These are phyloP conservation scores for Hafferia zeledoni DNA, from an alignment of 2,797 vertebrate species.

Conservation along the genomic window DNA sequence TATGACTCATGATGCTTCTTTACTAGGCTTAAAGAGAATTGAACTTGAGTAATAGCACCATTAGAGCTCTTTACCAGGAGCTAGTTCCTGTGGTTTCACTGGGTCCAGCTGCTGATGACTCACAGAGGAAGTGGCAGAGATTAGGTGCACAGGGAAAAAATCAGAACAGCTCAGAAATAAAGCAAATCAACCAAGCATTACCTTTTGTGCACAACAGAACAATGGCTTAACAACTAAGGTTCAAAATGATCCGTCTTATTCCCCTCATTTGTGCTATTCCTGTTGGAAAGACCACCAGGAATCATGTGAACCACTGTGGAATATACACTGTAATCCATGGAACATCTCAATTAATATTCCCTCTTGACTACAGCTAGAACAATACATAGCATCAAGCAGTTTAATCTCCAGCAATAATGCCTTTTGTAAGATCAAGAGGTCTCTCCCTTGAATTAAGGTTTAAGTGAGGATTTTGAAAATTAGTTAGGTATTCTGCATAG, in stretches of 20 bases:
- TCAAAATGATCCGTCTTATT: slow-evolving; percentile 88
- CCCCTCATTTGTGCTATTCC: slow-evolving; percentile 86
- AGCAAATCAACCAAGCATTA: slow-evolving; percentile 97
- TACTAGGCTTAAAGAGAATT: slow-evolving; percentile 75
- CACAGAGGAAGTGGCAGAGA: slow-evolving; percentile 83
- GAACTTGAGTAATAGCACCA: slow-evolving; percentile 93
- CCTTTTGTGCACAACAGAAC: slow-evolving; percentile 92
- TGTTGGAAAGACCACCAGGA: slow-evolving; percentile 95
- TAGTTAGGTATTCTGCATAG: slow-evolving; percentile 71
- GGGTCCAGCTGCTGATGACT: slow-evolving; percentile 89
- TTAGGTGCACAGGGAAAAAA: slow-evolving; percentile 79
- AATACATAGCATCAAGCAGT: slow-evolving; percentile 92
- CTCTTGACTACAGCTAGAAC: slow-evolving; percentile 88
- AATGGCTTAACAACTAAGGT: slow-evolving; percentile 90
- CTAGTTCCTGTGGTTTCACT: slow-evolving; percentile 83
- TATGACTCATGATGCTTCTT: slow-evolving; percentile 71
- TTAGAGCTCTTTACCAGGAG: slow-evolving; percentile 87
- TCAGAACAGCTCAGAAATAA: slow-evolving; percentile 82
- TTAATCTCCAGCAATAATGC: slow-evolving; percentile 95
- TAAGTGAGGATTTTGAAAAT: slow-evolving; percentile 79
- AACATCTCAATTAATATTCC: slow-evolving; percentile 95
- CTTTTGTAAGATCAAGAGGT: slow-evolving; percentile 81
- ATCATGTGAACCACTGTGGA: slow-evolving; percentile 87
- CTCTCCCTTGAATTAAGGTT: slow-evolving; percentile 77
- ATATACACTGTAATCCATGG: slow-evolving; percentile 88